Evolutionary conservation across 2,113 vertebrate genomes (phyloP), one percentile per base, ranked within the genome.

Genomic region (Plecturocebus donacophilus): DNA sequence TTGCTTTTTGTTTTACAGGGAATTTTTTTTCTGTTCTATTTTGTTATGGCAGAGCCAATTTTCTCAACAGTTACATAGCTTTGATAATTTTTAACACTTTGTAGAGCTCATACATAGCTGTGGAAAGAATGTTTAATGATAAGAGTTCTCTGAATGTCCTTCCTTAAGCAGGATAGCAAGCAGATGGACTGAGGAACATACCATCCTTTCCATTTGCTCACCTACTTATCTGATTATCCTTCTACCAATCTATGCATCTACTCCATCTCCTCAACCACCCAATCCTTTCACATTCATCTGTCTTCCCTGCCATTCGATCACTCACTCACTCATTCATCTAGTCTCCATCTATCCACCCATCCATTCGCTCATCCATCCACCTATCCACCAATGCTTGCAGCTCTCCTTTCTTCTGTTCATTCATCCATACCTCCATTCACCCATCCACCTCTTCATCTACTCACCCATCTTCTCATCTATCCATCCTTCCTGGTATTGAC

Each of bases 181-280:
- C 4, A 6, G 8, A 6, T 47, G 21, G 19, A 38, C 21, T 42
- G 40, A 52, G 32, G 14, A 42, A 76, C 25, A 23, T 3, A 6
- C 1, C 2, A 3, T 12, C 32, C 49, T 16, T 16, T 73, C 58
- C 7, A 5, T 2, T 17, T 32, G 14, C 32, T 42, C 40, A 52
- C 8, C 54, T 13, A 6, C 3, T 6, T 27, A 23, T 56, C 42
- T 64, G 25, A 1, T 58, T 42, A 21, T 16, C 2, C 4, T 30
- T 13, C 49, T 47, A 45, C 20, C 3, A 8, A 52, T 6, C 0
- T 45, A 6, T 1, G 5, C 12, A 27, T 9, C 13, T 25, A 13
- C 11, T 32, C n/a, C 47, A 8, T 64, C 25, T 38, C 3, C 38
- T 80, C 40, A 27, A 19, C 42, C 1, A 1, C 13, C n/a, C 35